Evolutionary conservation across 2,888 invertebrate genomes (phyloP).

Genomic region (Mantis religiosa): DNA sequence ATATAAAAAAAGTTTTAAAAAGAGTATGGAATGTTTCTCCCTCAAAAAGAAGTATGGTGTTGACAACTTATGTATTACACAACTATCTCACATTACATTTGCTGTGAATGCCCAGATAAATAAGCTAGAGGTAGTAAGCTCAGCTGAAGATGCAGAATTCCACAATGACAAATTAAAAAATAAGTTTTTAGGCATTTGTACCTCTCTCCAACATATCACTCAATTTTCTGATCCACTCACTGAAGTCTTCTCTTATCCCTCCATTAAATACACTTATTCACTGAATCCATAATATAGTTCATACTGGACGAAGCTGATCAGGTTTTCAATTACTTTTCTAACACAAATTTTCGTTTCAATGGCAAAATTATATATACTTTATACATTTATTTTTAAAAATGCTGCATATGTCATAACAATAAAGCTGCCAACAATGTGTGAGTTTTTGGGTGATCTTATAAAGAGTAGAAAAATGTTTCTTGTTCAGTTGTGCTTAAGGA

Average conservation of each 20-base stretch:
- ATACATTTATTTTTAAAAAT: neutral
- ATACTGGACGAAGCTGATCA: conserved; percentile 2
- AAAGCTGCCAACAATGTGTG: neutral
- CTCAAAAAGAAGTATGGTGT: neutral
- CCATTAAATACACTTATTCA: neutral
- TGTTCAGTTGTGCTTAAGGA: neutral
- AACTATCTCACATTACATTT: neutral
- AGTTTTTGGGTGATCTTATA: neutral
- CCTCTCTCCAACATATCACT: neutral
- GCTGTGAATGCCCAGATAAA: neutral
- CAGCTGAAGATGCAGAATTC: neutral
- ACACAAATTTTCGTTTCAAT: neutral
- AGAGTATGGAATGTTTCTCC: conserved; percentile 3
- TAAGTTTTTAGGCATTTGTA: neutral
- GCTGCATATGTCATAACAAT: neutral
- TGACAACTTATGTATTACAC: neutral
- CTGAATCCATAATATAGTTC: neutral
- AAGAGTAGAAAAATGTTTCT: neutral
- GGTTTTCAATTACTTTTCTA: neutral
- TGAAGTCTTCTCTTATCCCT: neutral
- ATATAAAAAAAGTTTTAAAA: neutral
- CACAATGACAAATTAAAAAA: neutral
- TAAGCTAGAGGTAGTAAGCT: conserved; percentile 3
- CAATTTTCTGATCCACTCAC: neutral
- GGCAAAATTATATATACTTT: neutral